phyloP scores from a whole-genome alignment of 2,888 invertebrate species.

The Chymomyza amoena region DNA sequence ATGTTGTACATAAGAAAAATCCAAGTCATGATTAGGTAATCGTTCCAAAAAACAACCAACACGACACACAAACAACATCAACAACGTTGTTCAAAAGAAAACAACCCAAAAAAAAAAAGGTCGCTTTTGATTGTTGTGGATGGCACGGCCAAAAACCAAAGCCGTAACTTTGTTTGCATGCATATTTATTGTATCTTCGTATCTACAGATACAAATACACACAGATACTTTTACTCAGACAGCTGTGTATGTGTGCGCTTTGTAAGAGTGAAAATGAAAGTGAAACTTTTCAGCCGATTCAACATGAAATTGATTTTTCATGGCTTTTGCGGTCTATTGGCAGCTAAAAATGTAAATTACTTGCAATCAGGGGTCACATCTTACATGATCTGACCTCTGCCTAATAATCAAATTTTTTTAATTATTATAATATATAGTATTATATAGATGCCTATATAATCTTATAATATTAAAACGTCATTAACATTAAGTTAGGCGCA shows the following conservation, averaged over 20 bases:
- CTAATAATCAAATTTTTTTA: neutral
- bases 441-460: neutral
- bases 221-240: too few species aligned
- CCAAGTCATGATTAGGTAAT: slow-evolving; percentile 67
- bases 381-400: neutral
- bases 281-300: slow-evolving; percentile 18
- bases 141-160: neutral
- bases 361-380: neutral
- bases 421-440: neutral
- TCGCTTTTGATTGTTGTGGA: slow-evolving; percentile 4
- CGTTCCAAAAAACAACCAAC: slow-evolving; percentile 66
- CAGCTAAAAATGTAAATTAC: neutral
- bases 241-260: too few species aligned
- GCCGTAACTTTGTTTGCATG: neutral
- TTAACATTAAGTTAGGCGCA: neutral
- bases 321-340: slow-evolving; percentile 9
- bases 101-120: neutral
- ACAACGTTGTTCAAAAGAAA: slow-evolving; percentile 6
- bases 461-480: neutral
- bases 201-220: neutral
- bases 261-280: slow-evolving; percentile 18
- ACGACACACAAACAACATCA: slow-evolving; percentile 64
- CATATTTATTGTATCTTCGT: neutral
- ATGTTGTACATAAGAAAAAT: slow-evolving; percentile 27
- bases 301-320: slow-evolving; percentile 24